Base-by-base conservation (phyloP, 2,113 vertebrate species). In the Actenoides lindsayi region DNA sequence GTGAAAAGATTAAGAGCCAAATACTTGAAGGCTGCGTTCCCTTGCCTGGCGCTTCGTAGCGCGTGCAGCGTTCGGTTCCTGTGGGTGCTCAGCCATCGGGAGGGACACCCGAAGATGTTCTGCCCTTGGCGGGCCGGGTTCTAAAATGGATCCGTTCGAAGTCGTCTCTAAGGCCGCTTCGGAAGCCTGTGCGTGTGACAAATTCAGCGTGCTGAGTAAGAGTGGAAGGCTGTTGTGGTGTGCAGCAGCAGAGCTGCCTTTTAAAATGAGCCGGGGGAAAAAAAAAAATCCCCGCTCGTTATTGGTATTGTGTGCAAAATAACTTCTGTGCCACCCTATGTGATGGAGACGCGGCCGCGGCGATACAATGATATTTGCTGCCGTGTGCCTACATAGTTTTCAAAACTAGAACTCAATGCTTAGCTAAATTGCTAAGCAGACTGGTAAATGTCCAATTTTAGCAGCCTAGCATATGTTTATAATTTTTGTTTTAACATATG, bases 381-480 rank as follows among this genome's bases (percentile, higher is more conserved):
- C 68, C 90, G 79, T 96, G 57, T 94, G 92, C 83, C 81, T 76
- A 75, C 79, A 93, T 67, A 93, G 91, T 93, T 97, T 97, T 87
- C 85, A 89, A 93, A 96, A 94, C 90, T 97, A 80, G 94, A 95
- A 96, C 85, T 69, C 85, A 93, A 9, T 93, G 88, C 96, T 94
- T 97, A 92, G 90, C 89, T 95, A 94, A 92, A 97, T 96, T 93
- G 91, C 93, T 94, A 83, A 91, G 92, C 92, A 96, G 86, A 78
- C 87, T 97, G 95, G 95, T 94, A 96, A 91, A 95, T 93, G 91
- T 95, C 96, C 93, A 96, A 97, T 96, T 97, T 97, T 97, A 97
- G 97, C 94, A 96, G 90, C 84, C 73, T 94, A 93, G 57, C 95
- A 96, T 97, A 96, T 97, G 95, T 95, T 97, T 96, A 91, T 97